Evolutionary conservation across 1,140 invertebrate species (phyloP), one percentile per base, ranked within the genome.

Genomic region (Drosophila murphyi): DNA sequence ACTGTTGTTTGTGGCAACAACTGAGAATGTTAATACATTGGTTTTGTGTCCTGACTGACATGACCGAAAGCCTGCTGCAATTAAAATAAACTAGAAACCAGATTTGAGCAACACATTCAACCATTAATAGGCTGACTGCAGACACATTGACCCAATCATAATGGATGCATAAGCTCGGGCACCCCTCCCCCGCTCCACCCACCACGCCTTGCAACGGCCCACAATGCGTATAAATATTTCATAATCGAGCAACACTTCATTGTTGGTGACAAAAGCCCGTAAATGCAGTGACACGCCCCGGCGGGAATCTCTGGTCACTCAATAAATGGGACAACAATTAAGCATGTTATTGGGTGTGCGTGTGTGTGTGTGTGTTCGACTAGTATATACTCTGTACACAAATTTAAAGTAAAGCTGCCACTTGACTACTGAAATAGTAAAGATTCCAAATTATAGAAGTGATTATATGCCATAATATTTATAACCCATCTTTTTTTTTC

Each of bases 231-330:
- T 88, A 81, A 88, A 89, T 88, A 88, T 89, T 88, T 89, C 77
- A 88, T 90, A 90, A 88, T 81, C 74, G 77, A 64, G 51, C 81
- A 78, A 88, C 85, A 88, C 85, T 88, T 73, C 70, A 74, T 75
- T 78, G 76, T 72, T 89, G 77, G 80, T 74, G 83, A 89, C 83
- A 87, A 88, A 73, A 80, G 83, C 72, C 72, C 71, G 70, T 78
- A 80, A 72, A 54, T 64, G 82, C 70, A 80, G 68, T 35, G 50
- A 61, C 61, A 67, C 43, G 67, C 70, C 68, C 74, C 76, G 61
- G 61, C 73, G 72, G 73, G 57, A 64, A 55, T 34, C 43, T 59
- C 55, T 63, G 63, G 51, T 35, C 47, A 56, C 34, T 48, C 54
- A 78, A 55, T 70, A 85, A 86, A 50, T 86, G 63, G 67, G 65